Evolutionary conservation across 2,888 invertebrate species (phyloP), one percentile per base, ranked within the genome.

Genomic region (Reticulitermes lucifugus): DNA sequence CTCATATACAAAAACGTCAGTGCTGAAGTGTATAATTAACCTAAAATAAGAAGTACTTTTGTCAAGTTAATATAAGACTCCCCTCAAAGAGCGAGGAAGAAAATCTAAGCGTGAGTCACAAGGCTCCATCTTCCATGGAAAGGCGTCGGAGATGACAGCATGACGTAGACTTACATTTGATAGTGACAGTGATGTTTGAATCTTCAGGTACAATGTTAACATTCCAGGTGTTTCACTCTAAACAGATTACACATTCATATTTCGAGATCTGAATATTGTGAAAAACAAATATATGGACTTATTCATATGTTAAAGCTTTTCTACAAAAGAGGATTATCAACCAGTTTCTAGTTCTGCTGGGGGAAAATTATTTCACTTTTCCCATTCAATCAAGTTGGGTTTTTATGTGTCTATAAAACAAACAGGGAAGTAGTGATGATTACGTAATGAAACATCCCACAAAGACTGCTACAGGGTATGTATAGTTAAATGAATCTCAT

Each of bases 341-440:
- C 73, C 14, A 73, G 73, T 41, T 73, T 73, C 41, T 41, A 73
- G 7, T 73, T 41, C 73, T 18, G 73, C 73, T 73, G 73, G 7
- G 73, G 41, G 73, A 73, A 73, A 73, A 73, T 73, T 14, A 41
- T 73, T 73, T 25, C 71, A 29, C 35, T 35, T 71, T 71, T 35
- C 71, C 14, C 41, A 0, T 41, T 18, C 73, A 73, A 4, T 73
- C 41, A 18, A 22, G 41, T 73, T 41, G 3, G 71, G 35, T 29
- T 21, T 73, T 9, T 73, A 10, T 65, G 6, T 25, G 7, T 12
- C 25, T n/a, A 12, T 25, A 25, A 65, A 25, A 65, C n/a, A n/a
- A 65, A 65, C 65, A 7, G 0, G 7, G 65, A 65, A 25, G n/a
- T 5, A n/a, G 65, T 25, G 65, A 65, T 65, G 65, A 6, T 65